Evolutionary conservation across 2,113 vertebrate genomes (phyloP), one percentile per base, ranked within the genome.

Genomic region (Nerophis ophidion): DNA sequence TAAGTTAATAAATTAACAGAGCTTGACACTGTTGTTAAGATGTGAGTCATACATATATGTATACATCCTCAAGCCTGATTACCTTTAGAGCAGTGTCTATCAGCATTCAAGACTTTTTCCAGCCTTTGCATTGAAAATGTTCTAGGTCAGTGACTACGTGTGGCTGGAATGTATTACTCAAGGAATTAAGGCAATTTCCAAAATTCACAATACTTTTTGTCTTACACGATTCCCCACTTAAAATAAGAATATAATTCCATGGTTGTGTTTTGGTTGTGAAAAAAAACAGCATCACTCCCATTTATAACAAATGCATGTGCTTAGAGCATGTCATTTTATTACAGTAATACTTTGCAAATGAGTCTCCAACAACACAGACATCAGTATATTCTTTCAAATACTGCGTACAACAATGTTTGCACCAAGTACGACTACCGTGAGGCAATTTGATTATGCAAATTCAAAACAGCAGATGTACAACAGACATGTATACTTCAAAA

Each of bases 241-340:
- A 45, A 7, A 7, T 26, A 12, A 8, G 8, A 4, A 45, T 19
- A 13, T 4, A 33, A 26, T 58, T 58, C 19, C 4, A 47, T 58
- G 2, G 15, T 49, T 26, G 26, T 26, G 26, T 49, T 59, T 8
- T 48, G 51, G 16, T n/a, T 63, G 19, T 36, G 7, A 42, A 63
- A 61, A 62, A 51, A 69, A 57, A 56, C 4, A 45, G 4, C 4
- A 70, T 14, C 26, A 6, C 55, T 19, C 9, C 9, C 60, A 68
- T 59, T 16, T 15, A 55, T 59, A 63, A 70, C 50, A 17, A 74
- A 64, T 48, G 75, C 40, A 49, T 76, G 66, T 75, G 84, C 65
- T 75, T 74, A 61, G 65, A 87, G 66, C 77, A 72, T 63, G 70
- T 79, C 1, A 79, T 80, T 89, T 90, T 88, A 90, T 89, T 91